Evolutionary conservation across 2,888 invertebrate species (phyloP).

Genomic region (Aporophyla nigra): DNA sequence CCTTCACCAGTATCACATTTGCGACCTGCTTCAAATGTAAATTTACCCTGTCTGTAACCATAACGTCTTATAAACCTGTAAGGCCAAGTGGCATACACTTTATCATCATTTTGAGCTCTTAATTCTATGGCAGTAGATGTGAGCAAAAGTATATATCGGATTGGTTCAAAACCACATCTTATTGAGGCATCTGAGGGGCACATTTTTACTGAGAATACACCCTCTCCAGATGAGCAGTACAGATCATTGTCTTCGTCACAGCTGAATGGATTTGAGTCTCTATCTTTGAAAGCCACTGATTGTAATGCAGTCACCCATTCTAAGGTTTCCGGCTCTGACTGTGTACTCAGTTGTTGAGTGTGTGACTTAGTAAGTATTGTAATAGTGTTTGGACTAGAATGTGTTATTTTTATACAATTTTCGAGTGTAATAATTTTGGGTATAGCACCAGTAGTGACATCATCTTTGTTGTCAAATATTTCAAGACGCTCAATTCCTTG

Average conservation of each 20-base stretch:
- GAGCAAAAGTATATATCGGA: slow-evolving; percentile 93
- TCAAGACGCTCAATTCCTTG: slow-evolving; percentile 96
- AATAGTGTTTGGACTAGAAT: slow-evolving; percentile 91
- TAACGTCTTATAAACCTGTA: slow-evolving; percentile 96
- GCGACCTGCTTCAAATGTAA: slow-evolving; percentile 96
- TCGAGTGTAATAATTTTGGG: slow-evolving; percentile 96
- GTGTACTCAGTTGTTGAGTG: slow-evolving; percentile 91
- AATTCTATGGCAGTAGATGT: slow-evolving; percentile 95
- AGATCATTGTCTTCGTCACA: slow-evolving; percentile 97
- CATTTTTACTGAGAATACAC: slow-evolving; percentile 94
- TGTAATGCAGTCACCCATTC: slow-evolving; percentile 96
- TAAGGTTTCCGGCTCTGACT: slow-evolving; percentile 93
- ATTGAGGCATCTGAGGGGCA: slow-evolving; percentile 95
- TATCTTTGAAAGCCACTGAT: slow-evolving; percentile 95
- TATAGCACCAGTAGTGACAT: slow-evolving; percentile 91
- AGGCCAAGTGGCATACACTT: slow-evolving; percentile 95
- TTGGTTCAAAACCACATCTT: slow-evolving; percentile 93
- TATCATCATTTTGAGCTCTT: slow-evolving; percentile 92
- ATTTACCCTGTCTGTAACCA: slow-evolving; percentile 96
- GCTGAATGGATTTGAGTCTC: slow-evolving; percentile 89
- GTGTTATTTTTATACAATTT: slow-evolving; percentile 96
- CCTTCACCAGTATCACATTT: slow-evolving; percentile 97
- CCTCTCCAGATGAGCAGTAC: slow-evolving; percentile 96
- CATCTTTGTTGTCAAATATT: slow-evolving; percentile 95
- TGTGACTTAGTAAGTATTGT: slow-evolving; percentile 95